Conservation (phyloP, 2,797 vertebrate species). For the Mus minutoides region DNA sequence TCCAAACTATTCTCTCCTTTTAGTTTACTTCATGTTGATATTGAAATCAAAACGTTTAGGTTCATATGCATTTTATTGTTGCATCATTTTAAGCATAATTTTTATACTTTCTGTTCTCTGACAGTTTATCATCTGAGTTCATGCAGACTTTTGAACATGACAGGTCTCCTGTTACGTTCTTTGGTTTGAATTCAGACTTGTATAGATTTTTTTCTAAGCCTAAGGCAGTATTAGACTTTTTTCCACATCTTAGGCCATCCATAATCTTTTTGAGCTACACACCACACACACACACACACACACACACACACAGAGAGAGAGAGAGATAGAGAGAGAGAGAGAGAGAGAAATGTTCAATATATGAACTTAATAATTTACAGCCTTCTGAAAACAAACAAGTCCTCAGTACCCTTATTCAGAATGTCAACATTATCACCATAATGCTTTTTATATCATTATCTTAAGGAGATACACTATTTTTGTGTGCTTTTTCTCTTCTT, state of each 20-base stretch:
- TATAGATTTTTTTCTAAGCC: neutral
- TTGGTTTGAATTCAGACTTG: neutral
- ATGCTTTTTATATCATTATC: neutral
- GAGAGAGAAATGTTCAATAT: neutral
- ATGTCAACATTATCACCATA: neutral
- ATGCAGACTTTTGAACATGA: neutral
- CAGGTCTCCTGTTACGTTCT: neutral
- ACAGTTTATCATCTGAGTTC: neutral
- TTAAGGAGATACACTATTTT: neutral
- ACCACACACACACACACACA: neutral
- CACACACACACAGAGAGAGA: too few relatives aligned
- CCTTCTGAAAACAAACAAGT: neutral
- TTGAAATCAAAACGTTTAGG: neutral
- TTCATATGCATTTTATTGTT: neutral
- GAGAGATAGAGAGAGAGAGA: too few relatives aligned
- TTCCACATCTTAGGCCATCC: neutral
- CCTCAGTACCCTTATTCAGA: too few relatives aligned
- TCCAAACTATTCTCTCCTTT: neutral
- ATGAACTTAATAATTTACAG: neutral
- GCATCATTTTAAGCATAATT: neutral
- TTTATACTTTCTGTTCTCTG: neutral
- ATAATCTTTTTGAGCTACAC: neutral
- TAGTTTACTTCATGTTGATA: neutral
- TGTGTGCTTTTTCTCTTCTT: neutral
- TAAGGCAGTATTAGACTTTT: neutral